phyloP scores from a whole-genome alignment of 2,113 vertebrate genomes.

The Danionella cerebrum region DNA sequence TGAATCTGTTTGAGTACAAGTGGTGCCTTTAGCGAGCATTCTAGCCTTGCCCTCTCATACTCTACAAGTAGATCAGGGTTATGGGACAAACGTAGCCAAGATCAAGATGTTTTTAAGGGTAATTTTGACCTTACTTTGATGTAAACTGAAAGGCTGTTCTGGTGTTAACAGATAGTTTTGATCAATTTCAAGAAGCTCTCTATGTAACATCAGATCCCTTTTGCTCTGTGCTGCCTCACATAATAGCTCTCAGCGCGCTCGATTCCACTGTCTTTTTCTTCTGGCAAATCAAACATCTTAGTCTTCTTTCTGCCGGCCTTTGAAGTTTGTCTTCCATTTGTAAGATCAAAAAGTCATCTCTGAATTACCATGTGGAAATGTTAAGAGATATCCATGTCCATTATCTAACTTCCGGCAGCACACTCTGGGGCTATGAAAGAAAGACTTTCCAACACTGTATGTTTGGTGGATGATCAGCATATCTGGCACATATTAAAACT shows the following conservation, averaged over 20 bases:
- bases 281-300: conserved; percentile 30
- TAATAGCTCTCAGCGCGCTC: conserved; percentile 21
- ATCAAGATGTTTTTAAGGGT: conserved; percentile 6
- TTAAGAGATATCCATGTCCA: neutral
- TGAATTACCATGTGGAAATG: conserved; percentile 43
- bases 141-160: conserved; percentile 3
- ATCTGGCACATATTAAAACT: neutral
- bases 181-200: conserved; percentile 6
- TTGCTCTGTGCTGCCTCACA: conserved; percentile 14
- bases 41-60: conserved; percentile 1
- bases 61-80: neutral
- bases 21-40: conserved; percentile 2
- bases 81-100: neutral
- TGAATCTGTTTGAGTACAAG: conserved; percentile 18
- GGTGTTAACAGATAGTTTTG: conserved; percentile 31
- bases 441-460: neutral
- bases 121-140: conserved; percentile 24
- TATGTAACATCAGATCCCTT: conserved; percentile 12
- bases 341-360: conserved; percentile 56
- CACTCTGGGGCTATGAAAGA: neutral
- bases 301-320: conserved; percentile 43
- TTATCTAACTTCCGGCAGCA: conserved; percentile 38
- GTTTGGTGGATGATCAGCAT: neutral
- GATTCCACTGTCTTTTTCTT: conserved; percentile 25
- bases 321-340: conserved; percentile 54